phyloP scores from a whole-genome alignment of 2,888 invertebrate genomes.

The Xiphydria camelus region DNA sequence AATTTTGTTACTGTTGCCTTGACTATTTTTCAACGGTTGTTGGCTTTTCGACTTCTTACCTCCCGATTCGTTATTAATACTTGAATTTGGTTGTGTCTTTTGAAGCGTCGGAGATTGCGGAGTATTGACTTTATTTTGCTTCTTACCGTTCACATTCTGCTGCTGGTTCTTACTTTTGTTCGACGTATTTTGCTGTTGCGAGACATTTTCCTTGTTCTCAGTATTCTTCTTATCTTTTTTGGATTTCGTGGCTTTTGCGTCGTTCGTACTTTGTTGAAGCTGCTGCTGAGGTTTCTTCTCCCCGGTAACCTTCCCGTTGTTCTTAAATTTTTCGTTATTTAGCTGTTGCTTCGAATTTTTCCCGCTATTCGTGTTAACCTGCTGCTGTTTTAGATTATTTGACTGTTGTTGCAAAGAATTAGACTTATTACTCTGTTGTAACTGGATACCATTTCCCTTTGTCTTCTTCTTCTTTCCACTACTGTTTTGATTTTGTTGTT shows the following conservation, averaged over 20 bases:
- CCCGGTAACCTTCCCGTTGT: constrained; percentile 29
- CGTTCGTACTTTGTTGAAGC: constrained; percentile 31
- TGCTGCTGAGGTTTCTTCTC: constrained; percentile 30
- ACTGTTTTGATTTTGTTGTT: constrained; percentile 36
- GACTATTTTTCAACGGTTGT: constrained; percentile 26
- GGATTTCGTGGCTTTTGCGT: constrained; percentile 40
- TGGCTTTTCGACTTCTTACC: constrained; percentile 24
- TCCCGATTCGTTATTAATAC: constrained; percentile 9
- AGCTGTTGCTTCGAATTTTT: constrained; percentile 39
- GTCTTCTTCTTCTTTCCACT: constrained; percentile 46
- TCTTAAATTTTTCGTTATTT: constrained; percentile 40
- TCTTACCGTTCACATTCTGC: constrained; percentile 26
- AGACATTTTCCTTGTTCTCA: constrained; percentile 47
- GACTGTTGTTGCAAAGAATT: constrained; percentile 11
- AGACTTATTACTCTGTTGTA: constrained; percentile 18
- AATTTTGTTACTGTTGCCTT: constrained; percentile 16
- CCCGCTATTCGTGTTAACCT: constrained; percentile 25
- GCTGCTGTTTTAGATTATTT: constrained; percentile 39
- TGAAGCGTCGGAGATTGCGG: constrained; percentile 4
- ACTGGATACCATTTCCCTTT: constrained; percentile 35
- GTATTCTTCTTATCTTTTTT: constrained; percentile 50
- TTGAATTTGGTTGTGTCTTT: constrained; percentile 24
- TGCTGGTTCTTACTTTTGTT: constrained; percentile 35
- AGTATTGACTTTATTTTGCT: constrained; percentile 24
- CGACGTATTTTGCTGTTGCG: constrained; percentile 29